A percentile compares a stretch with the other conserved stretches of the same genome.
Conservation (phyloP, 2,797 vertebrate species). For the Rhodeus uyekii region DNA sequence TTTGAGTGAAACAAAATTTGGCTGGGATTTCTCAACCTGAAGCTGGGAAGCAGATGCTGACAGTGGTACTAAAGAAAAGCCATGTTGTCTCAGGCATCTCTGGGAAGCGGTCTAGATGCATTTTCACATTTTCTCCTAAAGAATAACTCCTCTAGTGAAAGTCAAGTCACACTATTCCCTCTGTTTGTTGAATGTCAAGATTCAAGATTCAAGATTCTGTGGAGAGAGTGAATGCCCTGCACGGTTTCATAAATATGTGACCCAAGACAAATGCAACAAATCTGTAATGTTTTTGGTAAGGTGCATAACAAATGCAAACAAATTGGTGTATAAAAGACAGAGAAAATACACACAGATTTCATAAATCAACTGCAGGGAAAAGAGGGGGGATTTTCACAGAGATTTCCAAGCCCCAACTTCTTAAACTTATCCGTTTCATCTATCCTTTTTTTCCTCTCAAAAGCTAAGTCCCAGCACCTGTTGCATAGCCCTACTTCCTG, state of each 20-base stretch:
- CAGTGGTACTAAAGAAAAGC: background rate
- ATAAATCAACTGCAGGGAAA: conserved; percentile 64
- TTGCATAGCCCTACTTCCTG: conserved; percentile 60
- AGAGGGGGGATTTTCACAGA: conserved; percentile 39
- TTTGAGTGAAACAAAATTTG: conserved; percentile 8
- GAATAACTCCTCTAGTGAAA: background rate
- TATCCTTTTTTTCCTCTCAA: conserved; percentile 15
- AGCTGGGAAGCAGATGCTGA: conserved; percentile 24
- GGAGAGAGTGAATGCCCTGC: background rate
- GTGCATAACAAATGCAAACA: background rate
- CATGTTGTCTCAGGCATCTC: conserved; percentile 13
- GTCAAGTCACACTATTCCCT: background rate
- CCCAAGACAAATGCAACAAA: background rate
- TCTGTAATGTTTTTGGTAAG: background rate
- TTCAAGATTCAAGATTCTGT: background rate
- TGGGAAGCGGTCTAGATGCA: background rate
- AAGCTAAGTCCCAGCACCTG: conserved; percentile 58
- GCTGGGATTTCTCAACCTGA: conserved; percentile 18
- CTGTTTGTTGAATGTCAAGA: conserved; percentile 40
- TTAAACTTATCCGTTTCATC: conserved; percentile 58
- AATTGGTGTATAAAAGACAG: conserved; percentile 39
- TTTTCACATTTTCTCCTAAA: conserved; percentile 19
- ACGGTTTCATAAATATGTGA: conserved; percentile 64
- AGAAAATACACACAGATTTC: conserved; percentile 73
- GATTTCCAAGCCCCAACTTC: conserved; percentile 45